A percentile compares a stretch with the other conserved stretches of the same genome.
Conservation (phyloP, 2,888 invertebrate genomes). For the Polia nebulosa region DNA sequence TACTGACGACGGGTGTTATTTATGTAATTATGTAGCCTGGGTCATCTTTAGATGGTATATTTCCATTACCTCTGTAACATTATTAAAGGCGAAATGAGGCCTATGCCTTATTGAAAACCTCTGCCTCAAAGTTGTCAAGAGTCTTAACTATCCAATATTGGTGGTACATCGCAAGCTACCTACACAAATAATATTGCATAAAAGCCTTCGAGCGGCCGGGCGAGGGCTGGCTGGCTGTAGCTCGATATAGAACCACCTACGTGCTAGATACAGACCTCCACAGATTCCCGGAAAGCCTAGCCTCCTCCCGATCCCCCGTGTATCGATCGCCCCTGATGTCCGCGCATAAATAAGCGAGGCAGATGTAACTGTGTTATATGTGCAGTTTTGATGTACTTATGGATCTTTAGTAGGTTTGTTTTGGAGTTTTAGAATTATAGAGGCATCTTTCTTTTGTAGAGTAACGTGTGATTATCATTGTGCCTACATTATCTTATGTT, state of each 20-base stretch:
- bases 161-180: not conserved
- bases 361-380: conserved; percentile 27
- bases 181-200: conserved; percentile 13
- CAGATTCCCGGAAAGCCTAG: conserved; percentile 45
- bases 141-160: not conserved
- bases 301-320: conserved; percentile 40
- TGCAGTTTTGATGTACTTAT: conserved; percentile 14
- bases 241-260: conserved; percentile 30
- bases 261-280: conserved; percentile 39
- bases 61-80: conserved; percentile 1
- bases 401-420: conserved; percentile 12
- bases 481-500: not conserved
- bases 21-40: conserved; percentile 25
- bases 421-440: not conserved
- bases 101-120: not conserved
- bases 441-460: not conserved
- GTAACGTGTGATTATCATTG: too few relatives aligned
- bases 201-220: conserved; percentile 23
- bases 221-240: conserved; percentile 10
- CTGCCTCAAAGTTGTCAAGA: not conserved
- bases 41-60: not conserved
- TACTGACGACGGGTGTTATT: conserved; percentile 43
- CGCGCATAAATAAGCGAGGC: conserved; percentile 54
- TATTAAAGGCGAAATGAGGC: not conserved
- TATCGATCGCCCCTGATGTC: conserved; percentile 58